phyloP scores from a whole-genome alignment of 92 coral and sea anemone genomes.

The Zoanthus gigantus region DNA sequence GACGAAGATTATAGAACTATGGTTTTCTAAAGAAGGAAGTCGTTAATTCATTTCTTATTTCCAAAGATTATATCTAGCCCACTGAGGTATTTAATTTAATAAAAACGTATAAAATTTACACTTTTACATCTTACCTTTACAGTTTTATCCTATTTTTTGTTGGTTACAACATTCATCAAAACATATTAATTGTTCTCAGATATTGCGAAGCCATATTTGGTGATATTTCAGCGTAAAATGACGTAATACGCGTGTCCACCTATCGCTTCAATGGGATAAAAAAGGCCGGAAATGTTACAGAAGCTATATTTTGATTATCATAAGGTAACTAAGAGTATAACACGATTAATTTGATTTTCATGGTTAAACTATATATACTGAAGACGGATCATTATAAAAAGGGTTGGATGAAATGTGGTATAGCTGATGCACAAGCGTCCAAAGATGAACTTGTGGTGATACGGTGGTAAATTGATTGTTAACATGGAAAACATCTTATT shows the following conservation, averaged over 20 bases:
- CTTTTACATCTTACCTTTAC: too few species aligned
- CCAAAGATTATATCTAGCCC: not conserved
- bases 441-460: not conserved
- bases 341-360: slow-evolving; percentile 40
- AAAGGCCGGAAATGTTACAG: slow-evolving; percentile 28
- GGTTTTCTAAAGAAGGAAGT: not conserved
- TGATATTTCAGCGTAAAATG: slow-evolving; percentile 5
- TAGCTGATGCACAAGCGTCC: not conserved
- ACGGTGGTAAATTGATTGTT: not conserved
- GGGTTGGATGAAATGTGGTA: not conserved
- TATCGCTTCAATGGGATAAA: slow-evolving; percentile 4
- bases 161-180: slow-evolving; percentile 14
- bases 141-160: too few species aligned
- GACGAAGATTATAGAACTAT: not conserved
- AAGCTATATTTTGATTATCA: slow-evolving; percentile 9
- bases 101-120: not conserved
- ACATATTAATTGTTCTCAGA: not conserved
- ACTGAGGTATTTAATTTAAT: not conserved
- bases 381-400: not conserved
- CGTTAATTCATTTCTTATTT: not conserved
- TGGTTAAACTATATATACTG: slow-evolving; percentile 21
- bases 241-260: slow-evolving; percentile 18
- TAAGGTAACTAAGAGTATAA: slow-evolving; percentile 28
- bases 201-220: too few species aligned
- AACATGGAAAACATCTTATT: slow-evolving; percentile 78